Evolutionary conservation across 2,113 vertebrate genomes (phyloP), one percentile per base, ranked within the genome.

Genomic region (Neolamprologus modestus): DNA sequence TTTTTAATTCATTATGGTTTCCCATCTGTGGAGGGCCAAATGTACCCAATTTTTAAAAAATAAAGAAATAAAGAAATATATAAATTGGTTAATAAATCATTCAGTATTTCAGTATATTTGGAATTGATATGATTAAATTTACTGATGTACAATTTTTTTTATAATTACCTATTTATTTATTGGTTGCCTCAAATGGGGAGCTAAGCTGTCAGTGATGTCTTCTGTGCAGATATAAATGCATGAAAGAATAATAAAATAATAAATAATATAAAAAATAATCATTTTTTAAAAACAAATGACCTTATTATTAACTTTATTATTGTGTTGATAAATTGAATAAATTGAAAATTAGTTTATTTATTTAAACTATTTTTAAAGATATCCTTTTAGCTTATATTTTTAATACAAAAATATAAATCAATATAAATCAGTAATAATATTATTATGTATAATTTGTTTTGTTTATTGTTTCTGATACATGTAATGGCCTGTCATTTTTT

Each of bases 71-170:
- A n/a, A 28, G 5, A 78, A 28, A 78, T 50, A 19, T 19, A 31
- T 10, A 17, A 73, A 76, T 17, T 24, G 24, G 8, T 73, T 0
- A 17, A 26, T 73, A 45, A 73, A 47, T 26, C 8, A 76, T 10
- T 76, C 5, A 0, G 0, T 73, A 28, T 47, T 37, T 45, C 0
- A 76, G 8, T 47, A 47, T 63, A 66, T 8, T 37, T 47, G 9
- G 24, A 47, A 76, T 47, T 47, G 5, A 73, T 26, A 4, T 26
- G 13, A 45, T 14, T 17, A 26, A 7, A 73, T 73, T 73, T 10
- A 73, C n/a, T 16, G 66, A 26, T 28, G 21, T 47, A 26, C 40
- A 42, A 7, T 0, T 73, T 45, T 61, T 24, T 45, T 11, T 26
- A 17, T 7, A 66, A 66, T 7, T 45, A 73, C 40, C 5, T 73